Evolutionary conservation across 1,140 invertebrate genomes (phyloP), one percentile per base, ranked within the genome.

Genomic region (Drosophila miranda): DNA sequence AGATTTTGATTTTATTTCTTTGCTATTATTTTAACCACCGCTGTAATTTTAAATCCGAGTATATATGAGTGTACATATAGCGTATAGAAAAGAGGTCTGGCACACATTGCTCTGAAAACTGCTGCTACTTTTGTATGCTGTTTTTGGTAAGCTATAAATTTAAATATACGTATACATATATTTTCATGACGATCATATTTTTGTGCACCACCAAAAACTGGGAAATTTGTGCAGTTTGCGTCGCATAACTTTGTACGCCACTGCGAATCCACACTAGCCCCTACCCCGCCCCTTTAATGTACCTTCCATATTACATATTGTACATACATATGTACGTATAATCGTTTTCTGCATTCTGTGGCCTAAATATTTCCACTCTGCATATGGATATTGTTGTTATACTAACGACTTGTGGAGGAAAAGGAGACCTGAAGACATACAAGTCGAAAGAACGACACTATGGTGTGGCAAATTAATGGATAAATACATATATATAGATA

Each of bases 81-180:
- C 23, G 0, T 0, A 11, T 11, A 34, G 9, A 38, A 38, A 30
- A 30, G 6, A 8, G 28, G 8, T 7, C 11, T 13, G 13, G 11
- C 3, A 13, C 13, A 13, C 0, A 38, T 11, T 13, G 34, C 41
- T 30, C 13, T 64, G 34, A 55, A 55, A 76, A 77, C 59, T 70
- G 74, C 74, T 74, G 63, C 59, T 59, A 48, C 46, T 48, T 23
- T 43, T 54, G 57, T 63, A 8, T 49, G 50, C 30, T 76, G 49
- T 70, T 77, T 77, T 77, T 58, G 63, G 55, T 63, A 71, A 57
- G 60, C 59, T 63, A 74, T 75, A 75, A 77, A 74, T 74, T 77
- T 77, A 69, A 77, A 77, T 74, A 69, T 3, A 38, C 34, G 11
- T 4, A 38, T 13, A 38, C 34, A 5, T 38, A 38, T 70, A 74